Evolutionary conservation across 2,113 vertebrate species (phyloP).

Genomic region (Cygnus atratus): DNA sequence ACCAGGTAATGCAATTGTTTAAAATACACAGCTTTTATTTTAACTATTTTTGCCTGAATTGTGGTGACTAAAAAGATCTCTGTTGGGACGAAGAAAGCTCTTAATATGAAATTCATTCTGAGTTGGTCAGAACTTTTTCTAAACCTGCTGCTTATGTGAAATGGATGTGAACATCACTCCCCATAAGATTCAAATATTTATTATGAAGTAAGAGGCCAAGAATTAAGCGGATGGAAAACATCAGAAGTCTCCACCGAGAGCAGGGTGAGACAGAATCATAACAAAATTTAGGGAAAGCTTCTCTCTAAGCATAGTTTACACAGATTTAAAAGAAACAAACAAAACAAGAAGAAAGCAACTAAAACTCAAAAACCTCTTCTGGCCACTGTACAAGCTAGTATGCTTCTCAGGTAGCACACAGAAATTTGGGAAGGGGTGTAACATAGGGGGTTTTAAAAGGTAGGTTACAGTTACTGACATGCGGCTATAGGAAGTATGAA

Average conservation of each 20-base stretch:
- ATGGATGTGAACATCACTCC: neutral
- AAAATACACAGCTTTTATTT: neutral
- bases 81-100: neutral
- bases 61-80: neutral
- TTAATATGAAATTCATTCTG: accelerated
- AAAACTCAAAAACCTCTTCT: neutral
- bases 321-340: no score
- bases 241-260: neutral
- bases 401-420: neutral
- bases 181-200: neutral
- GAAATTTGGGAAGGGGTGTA: neutral
- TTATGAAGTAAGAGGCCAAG: neutral
- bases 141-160: neutral
- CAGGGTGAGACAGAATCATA: neutral
- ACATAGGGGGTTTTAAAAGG: neutral
- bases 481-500: neutral
- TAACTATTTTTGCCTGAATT: neutral
- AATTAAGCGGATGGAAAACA: neutral
- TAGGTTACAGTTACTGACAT: neutral
- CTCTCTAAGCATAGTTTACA: neutral
- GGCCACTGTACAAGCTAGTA: neutral
- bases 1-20: constrained; percentile 56
- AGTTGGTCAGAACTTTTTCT: neutral
- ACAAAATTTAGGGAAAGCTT: neutral
- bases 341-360: no score